Conservation (phyloP, 2,888 invertebrate species). For the Tachina fera region DNA sequence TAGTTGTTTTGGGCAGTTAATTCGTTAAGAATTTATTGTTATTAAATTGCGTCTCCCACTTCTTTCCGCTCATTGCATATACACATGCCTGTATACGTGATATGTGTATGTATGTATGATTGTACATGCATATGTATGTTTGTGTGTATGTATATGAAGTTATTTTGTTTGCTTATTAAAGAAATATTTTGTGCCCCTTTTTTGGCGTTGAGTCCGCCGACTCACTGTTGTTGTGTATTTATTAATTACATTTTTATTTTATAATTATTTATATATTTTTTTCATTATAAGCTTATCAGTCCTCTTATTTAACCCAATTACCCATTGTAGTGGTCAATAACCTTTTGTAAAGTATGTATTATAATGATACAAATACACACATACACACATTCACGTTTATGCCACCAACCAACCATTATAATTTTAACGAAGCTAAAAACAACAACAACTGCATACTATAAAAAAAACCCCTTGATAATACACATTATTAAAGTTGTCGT, state of each 20-base stretch:
- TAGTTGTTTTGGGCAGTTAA: conserved; percentile 20
- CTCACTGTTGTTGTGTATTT: conserved; percentile 45
- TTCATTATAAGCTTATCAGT: conserved; percentile 68
- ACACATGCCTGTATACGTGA: not conserved
- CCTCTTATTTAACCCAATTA: conserved; percentile 72
- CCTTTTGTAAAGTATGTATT: conserved; percentile 57
- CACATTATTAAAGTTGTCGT: conserved; percentile 55
- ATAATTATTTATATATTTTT: conserved; percentile 56
- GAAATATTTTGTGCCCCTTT: conserved; percentile 34
- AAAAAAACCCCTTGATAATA: conserved; percentile 34
- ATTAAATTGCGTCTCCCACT: conserved; percentile 6
- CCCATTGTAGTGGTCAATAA: conserved; percentile 71
- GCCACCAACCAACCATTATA: conserved; percentile 15
- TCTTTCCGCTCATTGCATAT: not conserved
- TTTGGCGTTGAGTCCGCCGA: conserved; percentile 31
- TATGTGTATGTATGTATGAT: not conserved
- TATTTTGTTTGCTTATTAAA: conserved; percentile 29
- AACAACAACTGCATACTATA: not conserved
- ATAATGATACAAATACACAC: conserved; percentile 25
- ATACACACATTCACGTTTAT: conserved; percentile 5
- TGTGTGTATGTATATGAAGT: not conserved
- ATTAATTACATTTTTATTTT: conserved; percentile 66
- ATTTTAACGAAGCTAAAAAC: conserved; percentile 7
- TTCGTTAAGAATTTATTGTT: conserved; percentile 8
- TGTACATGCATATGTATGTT: not conserved